A percentile compares a stretch with the other conserved stretches of the same genome.
phyloP scores from a whole-genome alignment of 1,140 invertebrate species.

The Apis dorsata region DNA sequence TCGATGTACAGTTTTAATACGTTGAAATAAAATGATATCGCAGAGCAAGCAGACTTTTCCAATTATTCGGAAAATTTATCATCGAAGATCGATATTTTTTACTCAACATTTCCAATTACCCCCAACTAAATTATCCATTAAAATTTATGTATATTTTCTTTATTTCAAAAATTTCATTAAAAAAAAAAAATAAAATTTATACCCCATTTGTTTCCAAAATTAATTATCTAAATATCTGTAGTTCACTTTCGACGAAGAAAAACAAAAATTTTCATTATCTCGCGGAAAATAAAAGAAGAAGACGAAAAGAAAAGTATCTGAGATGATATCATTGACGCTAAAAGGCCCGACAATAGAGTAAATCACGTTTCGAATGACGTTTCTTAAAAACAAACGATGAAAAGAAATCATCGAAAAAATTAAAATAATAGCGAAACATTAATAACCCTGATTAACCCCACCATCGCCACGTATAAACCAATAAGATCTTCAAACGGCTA shows the following conservation, averaged over 20 bases:
- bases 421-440: not conserved
- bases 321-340: conserved; percentile 6
- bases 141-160: too few relatives aligned
- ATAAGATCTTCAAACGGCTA: not conserved
- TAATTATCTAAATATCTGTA: too few relatives aligned
- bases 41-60: not conserved
- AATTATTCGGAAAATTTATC: not conserved
- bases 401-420: not conserved
- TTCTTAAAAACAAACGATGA: not conserved
- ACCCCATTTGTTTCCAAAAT: too few relatives aligned
- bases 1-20: not conserved
- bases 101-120: too few relatives aligned
- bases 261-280: too few relatives aligned
- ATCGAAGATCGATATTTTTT: too few relatives aligned
- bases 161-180: too few relatives aligned
- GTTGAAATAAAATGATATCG: not conserved
- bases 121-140: too few relatives aligned
- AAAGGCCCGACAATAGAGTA: not conserved
- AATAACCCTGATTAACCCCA: not conserved
- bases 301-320: not conserved
- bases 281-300: not conserved
- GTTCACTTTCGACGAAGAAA: too few relatives aligned
- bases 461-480: not conserved
- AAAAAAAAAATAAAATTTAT: too few relatives aligned
- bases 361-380: conserved; percentile 20